Evolutionary conservation across 2,797 vertebrate genomes (phyloP), one percentile per base, ranked within the genome.

Genomic region (Thunnus albacares): DNA sequence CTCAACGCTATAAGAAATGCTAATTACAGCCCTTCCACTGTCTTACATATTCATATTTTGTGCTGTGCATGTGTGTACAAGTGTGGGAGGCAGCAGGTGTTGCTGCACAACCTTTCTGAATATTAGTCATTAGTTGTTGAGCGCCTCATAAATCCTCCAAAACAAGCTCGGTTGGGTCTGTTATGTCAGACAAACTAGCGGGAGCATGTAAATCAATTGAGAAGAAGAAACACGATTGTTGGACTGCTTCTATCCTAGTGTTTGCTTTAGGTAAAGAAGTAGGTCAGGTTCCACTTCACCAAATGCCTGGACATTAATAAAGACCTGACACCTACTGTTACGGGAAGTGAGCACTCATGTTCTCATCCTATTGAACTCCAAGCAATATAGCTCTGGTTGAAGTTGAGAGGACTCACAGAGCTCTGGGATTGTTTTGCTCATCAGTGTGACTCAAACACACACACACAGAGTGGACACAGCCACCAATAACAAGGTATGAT

Each of bases 271-370:
- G 45, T 18, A 41, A 59, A 81, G 53, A 52, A 26, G 18, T 26
- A 35, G 49, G 52, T 33, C 1, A 28, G 52, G 38, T 43, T 67
- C 52, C 53, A 30, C 69, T 51, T 72, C 30, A 80, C 26, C 18
- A 14, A 28, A 45, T 81, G 82, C 77, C 82, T 81, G 72, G 41
- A 33, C 58, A 28, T 70, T 64, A 69, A 79, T 47, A 86, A 82
- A 38, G 65, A 65, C 71, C n/a, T 14, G 75, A 71, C 69, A 24
- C 77, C 41, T 35, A 18, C 17, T 47, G 17, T n/a, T 51, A 58
- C 79, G 79, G 88, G 87, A 92, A 89, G 91, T 80, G 68, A 91
- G 64, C 65, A 22, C 77, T 82, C 47, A 4, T 82, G 67, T 76
- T 72, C 60, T 80, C 58, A 60, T 71, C 52, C 6, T 67, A 49